Conservation (phyloP, 2,797 vertebrate genomes). For the Fistularia commersonii region DNA sequence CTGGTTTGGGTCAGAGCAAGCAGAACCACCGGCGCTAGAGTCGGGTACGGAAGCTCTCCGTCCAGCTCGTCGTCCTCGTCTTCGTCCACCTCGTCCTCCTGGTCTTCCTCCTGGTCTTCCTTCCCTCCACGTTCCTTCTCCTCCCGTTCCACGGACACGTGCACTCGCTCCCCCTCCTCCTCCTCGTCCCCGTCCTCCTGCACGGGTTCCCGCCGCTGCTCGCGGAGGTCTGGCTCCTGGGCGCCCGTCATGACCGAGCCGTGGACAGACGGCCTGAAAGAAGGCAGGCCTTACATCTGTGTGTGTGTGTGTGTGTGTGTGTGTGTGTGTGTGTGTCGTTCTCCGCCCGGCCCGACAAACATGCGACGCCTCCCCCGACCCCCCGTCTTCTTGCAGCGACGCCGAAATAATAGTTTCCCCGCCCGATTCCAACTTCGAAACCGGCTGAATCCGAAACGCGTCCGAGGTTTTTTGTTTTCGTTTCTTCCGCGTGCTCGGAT, state of each 20-base stretch:
- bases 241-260: conserved; percentile 63
- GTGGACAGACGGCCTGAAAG: conserved; percentile 59
- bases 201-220: conserved; percentile 53
- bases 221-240: conserved; percentile 64
- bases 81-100: conserved; percentile 62
- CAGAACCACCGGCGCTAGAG: conserved; percentile 88
- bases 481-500: no score
- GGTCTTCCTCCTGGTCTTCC: conserved; percentile 73
- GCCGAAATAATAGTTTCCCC: no score
- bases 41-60: conserved; percentile 86
- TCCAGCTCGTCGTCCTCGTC: conserved; percentile 70
- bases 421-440: no score
- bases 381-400: no score
- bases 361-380: no score
- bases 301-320: conserved; percentile 4
- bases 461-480: no score
- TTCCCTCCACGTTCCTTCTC: conserved; percentile 65
- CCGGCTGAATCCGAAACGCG: no score
- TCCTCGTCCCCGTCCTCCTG: conserved; percentile 58
- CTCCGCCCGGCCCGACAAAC: no score
- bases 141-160: conserved; percentile 54
- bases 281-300: conserved; percentile 10
- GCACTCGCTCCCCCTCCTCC: conserved; percentile 59
- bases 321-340: conserved; percentile 4
- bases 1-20: conserved; percentile 92